Evolutionary conservation across 2,888 invertebrate genomes (phyloP).

Genomic region (Latheticus oryzae): DNA sequence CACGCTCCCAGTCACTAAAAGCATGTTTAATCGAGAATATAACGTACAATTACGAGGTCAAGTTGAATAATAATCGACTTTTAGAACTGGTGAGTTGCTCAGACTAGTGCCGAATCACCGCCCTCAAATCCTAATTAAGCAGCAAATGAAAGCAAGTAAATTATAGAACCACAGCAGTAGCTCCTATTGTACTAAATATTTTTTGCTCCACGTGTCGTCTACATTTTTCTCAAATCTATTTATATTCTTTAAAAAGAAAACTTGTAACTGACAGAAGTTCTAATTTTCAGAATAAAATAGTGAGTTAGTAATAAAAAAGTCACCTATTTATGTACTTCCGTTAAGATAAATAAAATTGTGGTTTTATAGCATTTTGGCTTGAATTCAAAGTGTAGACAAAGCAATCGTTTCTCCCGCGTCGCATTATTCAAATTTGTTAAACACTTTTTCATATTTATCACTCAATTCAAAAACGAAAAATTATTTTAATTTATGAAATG

Average conservation of each 20-base stretch:
- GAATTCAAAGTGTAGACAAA: constrained; percentile 8
- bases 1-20: constrained; percentile 95
- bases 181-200: too few species aligned
- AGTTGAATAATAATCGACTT: too few species aligned
- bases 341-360: constrained; percentile 15
- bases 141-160: too few species aligned
- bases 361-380: constrained; percentile 13
- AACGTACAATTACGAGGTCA: too few species aligned
- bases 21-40: too few species aligned
- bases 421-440: constrained; percentile 9
- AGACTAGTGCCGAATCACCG: too few species aligned
- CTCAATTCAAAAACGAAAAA: constrained; percentile 1
- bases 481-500: neutral
- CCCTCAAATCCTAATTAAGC: too few species aligned
- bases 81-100: too few species aligned
- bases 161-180: too few species aligned
- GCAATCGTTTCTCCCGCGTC: constrained; percentile 2
- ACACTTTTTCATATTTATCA: neutral
- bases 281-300: constrained; percentile 18
- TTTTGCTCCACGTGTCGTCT: constrained; percentile 26
- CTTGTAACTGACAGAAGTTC: constrained; percentile 5
- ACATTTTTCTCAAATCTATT: too few species aligned
- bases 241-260: too few species aligned
- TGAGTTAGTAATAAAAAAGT: constrained; percentile 25
- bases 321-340: constrained; percentile 29